Evolutionary conservation across 2,113 vertebrate genomes (phyloP), one percentile per base, ranked within the genome.

Genomic region (Muscicapa adusta): DNA sequence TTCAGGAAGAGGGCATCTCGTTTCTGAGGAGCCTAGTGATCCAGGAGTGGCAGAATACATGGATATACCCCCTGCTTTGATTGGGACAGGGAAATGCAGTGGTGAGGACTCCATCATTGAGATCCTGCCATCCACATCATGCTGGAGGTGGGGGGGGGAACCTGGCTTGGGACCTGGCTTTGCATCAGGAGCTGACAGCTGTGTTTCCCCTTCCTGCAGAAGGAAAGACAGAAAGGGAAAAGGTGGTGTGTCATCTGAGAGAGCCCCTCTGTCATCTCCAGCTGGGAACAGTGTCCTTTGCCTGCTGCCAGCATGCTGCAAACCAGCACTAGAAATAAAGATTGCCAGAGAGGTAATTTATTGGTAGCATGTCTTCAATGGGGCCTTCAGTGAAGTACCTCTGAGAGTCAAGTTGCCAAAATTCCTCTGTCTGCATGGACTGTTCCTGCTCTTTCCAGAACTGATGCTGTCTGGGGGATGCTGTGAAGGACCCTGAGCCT

Each of bases 381-480:
- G 17, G 22, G 47, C 43, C 73, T 43, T 34, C 14, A 15, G 36
- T 70, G 70, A 77, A 61, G 70, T 4, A 40, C 6, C 28, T 71
- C 22, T 54, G 53, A 79, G 40, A 53, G 26, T n/a, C 57, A 83
- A 43, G 18, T 56, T 72, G 31, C 63, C 40, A 13, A n/a, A 76
- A 51, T 42, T 42, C 19, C 48, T 83, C 40, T 60, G 26, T 62
- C 66, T 45, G 1, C 28, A 2, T 5, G 18, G 18, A 28, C 17
- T 28, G 10, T 6, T 31, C 20, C n/a, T 56, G 47, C 48, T 63
- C 34, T 58, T 61, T 57, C 34, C 31, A 42, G 56, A 78, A 8
- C 11, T 36, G 19, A 22, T 4, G 6, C 14, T n/a, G 20, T 15
- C 6, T 63, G 18, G 12, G 12, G 5, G 8, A 1, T 9, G 6